Evolutionary conservation across 53 echinoderm and acorn worm species (phyloP).

Genomic region (Echinometra lucunter): DNA sequence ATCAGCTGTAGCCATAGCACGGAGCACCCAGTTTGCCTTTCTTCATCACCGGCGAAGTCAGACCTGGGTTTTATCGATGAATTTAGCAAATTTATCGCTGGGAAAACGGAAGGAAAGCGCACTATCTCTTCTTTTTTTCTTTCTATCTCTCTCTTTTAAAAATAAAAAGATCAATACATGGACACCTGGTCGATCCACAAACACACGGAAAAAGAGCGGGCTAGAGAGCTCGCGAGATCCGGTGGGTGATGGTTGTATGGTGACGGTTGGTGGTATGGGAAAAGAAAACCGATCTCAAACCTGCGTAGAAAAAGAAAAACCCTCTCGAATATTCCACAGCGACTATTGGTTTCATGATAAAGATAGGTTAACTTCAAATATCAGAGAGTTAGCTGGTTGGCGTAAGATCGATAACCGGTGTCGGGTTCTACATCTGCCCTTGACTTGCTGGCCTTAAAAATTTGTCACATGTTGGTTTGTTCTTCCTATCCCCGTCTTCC

Average conservation of each 20-base stretch:
- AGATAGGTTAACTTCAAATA: constrained; percentile 68
- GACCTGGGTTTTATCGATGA: constrained; percentile 68
- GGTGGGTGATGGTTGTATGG: constrained; percentile 24
- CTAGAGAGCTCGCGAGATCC: constrained; percentile 36
- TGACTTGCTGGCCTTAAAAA: constrained; percentile 60
- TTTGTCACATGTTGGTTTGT: constrained; percentile 49
- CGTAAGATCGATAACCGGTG: constrained; percentile 60
- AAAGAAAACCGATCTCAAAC: constrained; percentile 53
- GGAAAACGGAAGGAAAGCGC: constrained; percentile 70
- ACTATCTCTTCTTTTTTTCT: constrained; percentile 56
- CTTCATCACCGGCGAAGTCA: constrained; percentile 60
- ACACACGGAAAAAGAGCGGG: constrained; percentile 34
- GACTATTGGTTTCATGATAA: constrained; percentile 60
- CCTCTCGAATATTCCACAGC: constrained; percentile 59
- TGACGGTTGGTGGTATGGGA: constrained; percentile 39
- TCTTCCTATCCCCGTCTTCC: not conserved
- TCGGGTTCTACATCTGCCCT: constrained; percentile 55
- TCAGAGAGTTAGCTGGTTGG: constrained; percentile 47
- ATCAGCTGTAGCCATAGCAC: constrained; percentile 66
- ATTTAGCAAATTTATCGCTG: constrained; percentile 70
- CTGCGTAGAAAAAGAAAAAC: constrained; percentile 51
- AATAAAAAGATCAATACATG: constrained; percentile 50
- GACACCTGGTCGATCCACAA: constrained; percentile 68
- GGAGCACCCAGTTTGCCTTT: constrained; percentile 28
- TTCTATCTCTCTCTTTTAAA: constrained; percentile 22